A percentile compares a stretch with the other conserved stretches of the same genome.
phyloP scores from a whole-genome alignment of 2,888 invertebrate genomes.

The Elgonia sp. region DNA sequence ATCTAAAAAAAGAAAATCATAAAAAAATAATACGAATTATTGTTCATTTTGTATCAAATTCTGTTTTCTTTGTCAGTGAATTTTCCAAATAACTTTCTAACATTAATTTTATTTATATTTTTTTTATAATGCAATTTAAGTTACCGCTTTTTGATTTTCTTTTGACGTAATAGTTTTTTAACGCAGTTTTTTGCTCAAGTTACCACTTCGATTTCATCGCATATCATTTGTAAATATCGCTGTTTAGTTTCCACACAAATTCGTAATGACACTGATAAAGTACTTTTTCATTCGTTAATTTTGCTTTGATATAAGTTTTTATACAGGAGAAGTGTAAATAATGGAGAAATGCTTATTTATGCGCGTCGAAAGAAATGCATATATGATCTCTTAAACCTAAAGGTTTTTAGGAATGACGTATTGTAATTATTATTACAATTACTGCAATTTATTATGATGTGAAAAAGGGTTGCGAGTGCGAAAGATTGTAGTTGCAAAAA shows the following conservation, averaged over 20 bases:
- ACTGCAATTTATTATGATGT: constrained; percentile 29
- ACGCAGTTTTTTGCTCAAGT: constrained; percentile 53
- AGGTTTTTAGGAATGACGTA: constrained; percentile 37
- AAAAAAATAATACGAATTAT: no score
- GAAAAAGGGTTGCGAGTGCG: constrained; percentile 35
- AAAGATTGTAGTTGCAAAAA: background rate
- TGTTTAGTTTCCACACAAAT: constrained; percentile 8
- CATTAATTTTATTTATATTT: constrained; percentile 79
- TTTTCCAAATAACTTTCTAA: constrained; percentile 73
- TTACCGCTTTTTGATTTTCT: constrained; percentile 27
- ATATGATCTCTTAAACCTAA: constrained; percentile 70
- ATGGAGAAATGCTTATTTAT: constrained; percentile 66
- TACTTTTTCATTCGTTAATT: constrained; percentile 7
- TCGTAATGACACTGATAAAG: constrained; percentile 1
- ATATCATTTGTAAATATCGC: constrained; percentile 59
- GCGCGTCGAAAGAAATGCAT: constrained; percentile 50
- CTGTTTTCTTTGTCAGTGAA: no score
- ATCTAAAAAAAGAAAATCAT: no score
- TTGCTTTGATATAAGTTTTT: constrained; percentile 9
- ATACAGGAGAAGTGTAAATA: constrained; percentile 64
- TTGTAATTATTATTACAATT: constrained; percentile 39
- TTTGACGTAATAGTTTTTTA: background rate
- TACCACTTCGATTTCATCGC: constrained; percentile 22
- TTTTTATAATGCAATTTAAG: constrained; percentile 43
- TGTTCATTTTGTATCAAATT: no score